A percentile compares a stretch with the other conserved stretches of the same genome.
Conservation (phyloP, 2,113 vertebrate genomes). For the Anoplopoma fimbria region DNA sequence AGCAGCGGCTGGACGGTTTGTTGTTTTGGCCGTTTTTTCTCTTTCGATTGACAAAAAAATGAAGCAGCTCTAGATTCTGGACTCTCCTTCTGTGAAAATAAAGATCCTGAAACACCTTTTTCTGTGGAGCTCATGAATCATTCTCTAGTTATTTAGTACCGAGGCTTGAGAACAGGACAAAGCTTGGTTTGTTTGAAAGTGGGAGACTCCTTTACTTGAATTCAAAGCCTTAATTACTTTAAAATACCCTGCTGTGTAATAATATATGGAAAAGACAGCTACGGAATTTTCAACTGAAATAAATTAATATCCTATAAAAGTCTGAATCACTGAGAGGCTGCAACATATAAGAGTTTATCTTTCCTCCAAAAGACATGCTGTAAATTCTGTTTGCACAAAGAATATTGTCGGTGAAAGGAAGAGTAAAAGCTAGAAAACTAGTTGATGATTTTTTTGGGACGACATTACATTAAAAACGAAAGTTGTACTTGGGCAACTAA, state of each 20-base stretch:
- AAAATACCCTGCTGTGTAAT: background rate
- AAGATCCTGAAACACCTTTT: background rate
- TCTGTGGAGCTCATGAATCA: background rate
- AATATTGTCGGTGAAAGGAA: background rate
- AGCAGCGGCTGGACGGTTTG: slow-evolving; percentile 18
- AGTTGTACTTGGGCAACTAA: too few relatives aligned
- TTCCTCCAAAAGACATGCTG: background rate
- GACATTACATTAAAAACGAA: too few relatives aligned
- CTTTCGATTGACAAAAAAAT: background rate
- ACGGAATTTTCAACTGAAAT: background rate
- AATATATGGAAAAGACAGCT: background rate
- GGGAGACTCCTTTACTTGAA: background rate
- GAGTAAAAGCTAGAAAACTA: too few relatives aligned
- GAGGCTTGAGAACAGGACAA: background rate
- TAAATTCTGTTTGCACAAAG: background rate
- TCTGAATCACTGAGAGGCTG: too few relatives aligned
- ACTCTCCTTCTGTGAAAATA: background rate
- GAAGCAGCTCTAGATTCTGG: background rate
- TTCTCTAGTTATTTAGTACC: background rate
- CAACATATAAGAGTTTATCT: slow-evolving; percentile 1
- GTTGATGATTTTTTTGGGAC: too few relatives aligned
- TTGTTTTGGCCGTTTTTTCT: slow-evolving; percentile 21
- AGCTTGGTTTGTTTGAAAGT: background rate
- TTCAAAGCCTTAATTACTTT: background rate
- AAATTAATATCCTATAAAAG: too few relatives aligned